Percentiles rank a stretch among this genome's conserved stretches.
Conservation (phyloP, 2,113 vertebrate species). For the Protobothrops flavoviridis region DNA sequence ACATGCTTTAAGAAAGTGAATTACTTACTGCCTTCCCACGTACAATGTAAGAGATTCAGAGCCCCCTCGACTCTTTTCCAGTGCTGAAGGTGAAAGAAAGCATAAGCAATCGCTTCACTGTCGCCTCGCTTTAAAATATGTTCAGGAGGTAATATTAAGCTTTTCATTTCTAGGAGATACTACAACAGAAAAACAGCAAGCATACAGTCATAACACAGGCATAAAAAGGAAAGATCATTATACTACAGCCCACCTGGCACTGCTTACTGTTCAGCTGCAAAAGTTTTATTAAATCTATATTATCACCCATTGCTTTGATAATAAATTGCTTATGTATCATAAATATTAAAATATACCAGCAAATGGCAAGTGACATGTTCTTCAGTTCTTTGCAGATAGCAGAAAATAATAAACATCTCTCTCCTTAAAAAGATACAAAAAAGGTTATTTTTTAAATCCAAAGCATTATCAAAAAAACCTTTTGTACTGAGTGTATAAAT, state of each 20-base stretch:
- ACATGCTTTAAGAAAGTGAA: conserved; percentile 61
- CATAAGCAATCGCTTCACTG: conserved; percentile 97
- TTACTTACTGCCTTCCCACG: conserved; percentile 99
- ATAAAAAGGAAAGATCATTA: conserved; percentile 30
- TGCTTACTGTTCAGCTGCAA: conserved; percentile 12
- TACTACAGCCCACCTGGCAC: conserved; percentile 48
- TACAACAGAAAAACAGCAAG: conserved; percentile 69
- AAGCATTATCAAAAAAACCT: background rate
- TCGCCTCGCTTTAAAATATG: conserved; percentile 98
- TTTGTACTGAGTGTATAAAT: background rate
- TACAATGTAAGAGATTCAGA: conserved; percentile 97
- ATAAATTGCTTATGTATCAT: conserved; percentile 37
- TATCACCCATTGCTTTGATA: conserved; percentile 48
- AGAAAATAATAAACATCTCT: conserved; percentile 27
- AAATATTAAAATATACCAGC: conserved; percentile 39
- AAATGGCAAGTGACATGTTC: conserved; percentile 45
- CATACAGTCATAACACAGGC: conserved; percentile 45
- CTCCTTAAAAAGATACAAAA: background rate
- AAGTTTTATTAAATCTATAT: conserved; percentile 49
- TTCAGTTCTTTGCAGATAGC: conserved; percentile 19
- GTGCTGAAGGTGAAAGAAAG: conserved; percentile 98
- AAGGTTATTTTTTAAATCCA: background rate
- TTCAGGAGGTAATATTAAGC: conserved; percentile 96
- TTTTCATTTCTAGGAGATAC: conserved; percentile 99
- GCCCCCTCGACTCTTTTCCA: conserved; percentile 98